Percentiles rank a stretch among this genome's conserved stretches.
phyloP scores from a whole-genome alignment of 2,888 invertebrate species.

The Tricholauxania praeusta region DNA sequence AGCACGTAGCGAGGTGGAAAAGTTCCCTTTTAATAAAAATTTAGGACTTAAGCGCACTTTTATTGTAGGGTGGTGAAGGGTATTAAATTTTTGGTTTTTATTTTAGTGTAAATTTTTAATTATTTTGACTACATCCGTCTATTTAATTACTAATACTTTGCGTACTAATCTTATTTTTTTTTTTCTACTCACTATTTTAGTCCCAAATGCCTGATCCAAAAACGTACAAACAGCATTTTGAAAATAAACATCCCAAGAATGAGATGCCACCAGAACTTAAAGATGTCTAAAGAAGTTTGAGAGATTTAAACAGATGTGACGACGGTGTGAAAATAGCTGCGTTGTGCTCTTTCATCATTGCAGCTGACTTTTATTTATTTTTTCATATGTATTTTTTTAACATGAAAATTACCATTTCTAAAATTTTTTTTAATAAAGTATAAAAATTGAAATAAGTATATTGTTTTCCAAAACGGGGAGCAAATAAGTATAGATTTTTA shows the following conservation, averaged over 20 bases:
- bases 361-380: slow-evolving; percentile 30
- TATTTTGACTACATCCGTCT: too few species aligned
- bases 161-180: not conserved
- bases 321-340: slow-evolving; percentile 22
- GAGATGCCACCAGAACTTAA: slow-evolving; percentile 89
- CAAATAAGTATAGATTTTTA: too few species aligned
- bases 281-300: slow-evolving; percentile 63
- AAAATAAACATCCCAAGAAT: slow-evolving; percentile 98
- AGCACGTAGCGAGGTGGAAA: too few species aligned
- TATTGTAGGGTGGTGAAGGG: too few species aligned
- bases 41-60: too few species aligned
- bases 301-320: slow-evolving; percentile 7
- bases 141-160: not conserved
- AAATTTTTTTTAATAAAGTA: slow-evolving; percentile 34
- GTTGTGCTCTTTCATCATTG: slow-evolving; percentile 11
- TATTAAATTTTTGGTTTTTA: too few species aligned
- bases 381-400: slow-evolving; percentile 34
- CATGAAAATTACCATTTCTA: slow-evolving; percentile 41
- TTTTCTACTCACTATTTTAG: slow-evolving; percentile 68
- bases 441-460: slow-evolving; percentile 17
- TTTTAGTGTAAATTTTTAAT: too few species aligned
- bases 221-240: slow-evolving; percentile 99
- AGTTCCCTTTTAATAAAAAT: too few species aligned
- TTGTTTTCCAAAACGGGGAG: too few species aligned
- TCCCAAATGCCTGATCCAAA: slow-evolving; percentile 99